Conservation (phyloP, 2,113 vertebrate genomes). For the Bungarus multicinctus region DNA sequence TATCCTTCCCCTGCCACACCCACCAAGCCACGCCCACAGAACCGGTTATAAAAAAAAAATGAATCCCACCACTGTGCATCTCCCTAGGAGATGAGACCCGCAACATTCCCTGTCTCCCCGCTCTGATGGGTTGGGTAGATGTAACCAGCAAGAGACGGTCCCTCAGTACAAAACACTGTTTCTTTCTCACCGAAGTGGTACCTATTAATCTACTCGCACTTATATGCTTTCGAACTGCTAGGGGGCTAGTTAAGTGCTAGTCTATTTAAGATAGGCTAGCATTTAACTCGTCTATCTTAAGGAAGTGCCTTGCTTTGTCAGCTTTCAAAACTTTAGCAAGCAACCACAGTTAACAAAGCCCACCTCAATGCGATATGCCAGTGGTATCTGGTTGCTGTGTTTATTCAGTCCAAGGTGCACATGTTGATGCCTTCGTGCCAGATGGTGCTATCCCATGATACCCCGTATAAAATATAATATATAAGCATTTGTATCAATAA, state of each 20-base stretch:
- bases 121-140: no score
- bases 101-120: no score
- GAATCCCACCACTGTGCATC: no score
- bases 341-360: conserved; percentile 13
- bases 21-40: no score
- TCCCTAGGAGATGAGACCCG: no score
- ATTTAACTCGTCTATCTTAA: not conserved
- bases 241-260: not conserved
- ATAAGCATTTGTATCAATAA: conserved; percentile 62
- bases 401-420: conserved; percentile 53
- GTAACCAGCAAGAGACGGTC: no score
- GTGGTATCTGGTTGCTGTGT: conserved; percentile 46
- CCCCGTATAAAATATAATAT: conserved; percentile 64
- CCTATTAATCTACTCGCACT: not conserved
- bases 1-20: no score
- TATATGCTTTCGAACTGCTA: not conserved
- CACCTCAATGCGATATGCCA: conserved; percentile 7
- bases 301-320: not conserved
- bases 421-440: conserved; percentile 55
- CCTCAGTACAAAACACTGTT: not conserved
- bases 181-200: not conserved
- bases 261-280: not conserved
- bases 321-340: not conserved
- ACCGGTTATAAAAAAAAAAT: no score
- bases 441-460: conserved; percentile 63